phyloP scores from a whole-genome alignment of 1,140 invertebrate genomes.

The Paracyclopina nana region DNA sequence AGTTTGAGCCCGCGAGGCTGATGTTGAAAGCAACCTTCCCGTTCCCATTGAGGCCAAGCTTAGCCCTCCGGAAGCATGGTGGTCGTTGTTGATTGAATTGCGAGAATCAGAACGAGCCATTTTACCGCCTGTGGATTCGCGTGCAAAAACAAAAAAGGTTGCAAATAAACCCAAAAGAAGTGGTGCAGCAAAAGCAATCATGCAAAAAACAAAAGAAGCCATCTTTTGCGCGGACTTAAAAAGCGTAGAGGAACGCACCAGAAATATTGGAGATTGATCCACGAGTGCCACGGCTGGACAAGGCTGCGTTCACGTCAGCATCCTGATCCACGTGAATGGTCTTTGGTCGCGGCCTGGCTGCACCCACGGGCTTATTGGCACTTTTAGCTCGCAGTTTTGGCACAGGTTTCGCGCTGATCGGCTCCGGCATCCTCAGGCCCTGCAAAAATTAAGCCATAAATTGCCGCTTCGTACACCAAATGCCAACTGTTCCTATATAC shows the following conservation, averaged over 20 bases:
- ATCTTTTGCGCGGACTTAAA: background rate
- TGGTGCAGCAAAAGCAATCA: background rate
- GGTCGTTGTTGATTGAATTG: background rate
- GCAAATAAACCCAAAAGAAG: background rate
- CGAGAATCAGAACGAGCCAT: constrained; percentile 8
- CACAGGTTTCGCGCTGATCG: constrained; percentile 23
- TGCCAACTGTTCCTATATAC: too few species aligned
- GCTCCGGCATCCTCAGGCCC: constrained; percentile 23
- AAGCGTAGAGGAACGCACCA: constrained; percentile 31
- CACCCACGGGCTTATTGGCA: constrained; percentile 19
- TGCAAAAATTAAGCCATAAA: constrained; percentile 18
- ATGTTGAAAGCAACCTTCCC: background rate
- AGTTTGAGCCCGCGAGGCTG: background rate
- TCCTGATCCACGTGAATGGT: constrained; percentile 66
- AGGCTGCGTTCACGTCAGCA: constrained; percentile 27
- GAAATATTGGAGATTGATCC: constrained; percentile 55
- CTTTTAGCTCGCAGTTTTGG: constrained; percentile 20
- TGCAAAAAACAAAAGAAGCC: background rate
- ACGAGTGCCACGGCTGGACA: constrained; percentile 51
- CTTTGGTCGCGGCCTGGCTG: constrained; percentile 48
- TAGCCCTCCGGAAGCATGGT: background rate
- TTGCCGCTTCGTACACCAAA: background rate
- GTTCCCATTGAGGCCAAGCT: constrained; percentile 1
- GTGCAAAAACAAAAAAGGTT: background rate
- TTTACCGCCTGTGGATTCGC: too few species aligned